These are phyloP conservation scores for Limenitis camilla DNA, from an alignment of 2,888 invertebrate genomes.

Conservation along the genomic window DNA sequence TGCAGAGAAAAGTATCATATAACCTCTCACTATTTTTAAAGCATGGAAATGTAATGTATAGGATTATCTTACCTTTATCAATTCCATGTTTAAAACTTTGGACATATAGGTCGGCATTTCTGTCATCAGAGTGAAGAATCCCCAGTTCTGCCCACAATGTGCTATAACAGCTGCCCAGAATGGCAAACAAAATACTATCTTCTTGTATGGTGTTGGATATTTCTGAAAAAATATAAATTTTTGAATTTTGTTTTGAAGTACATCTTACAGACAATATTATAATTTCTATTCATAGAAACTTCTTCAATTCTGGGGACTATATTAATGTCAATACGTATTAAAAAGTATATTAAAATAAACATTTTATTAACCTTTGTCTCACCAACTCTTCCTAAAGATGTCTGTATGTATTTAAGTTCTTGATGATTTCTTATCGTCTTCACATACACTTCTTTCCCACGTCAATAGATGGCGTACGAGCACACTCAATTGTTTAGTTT, in stretches of 20 bases:
- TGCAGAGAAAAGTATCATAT: too few species aligned
- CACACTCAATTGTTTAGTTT: too few species aligned
- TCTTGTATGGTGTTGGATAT: conserved; percentile 77
- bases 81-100: conserved; percentile 73
- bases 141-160: conserved; percentile 84
- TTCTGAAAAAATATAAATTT: conserved; percentile 44
- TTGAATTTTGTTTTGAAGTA: not conserved
- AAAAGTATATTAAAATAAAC: too few species aligned
- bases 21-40: too few species aligned
- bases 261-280: too few species aligned
- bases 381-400: conserved; percentile 54
- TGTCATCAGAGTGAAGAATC: conserved; percentile 82
- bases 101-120: conserved; percentile 83
- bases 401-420: conserved; percentile 85
- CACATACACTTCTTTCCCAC: too few species aligned
- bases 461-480: too few species aligned
- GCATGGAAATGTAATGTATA: not conserved
- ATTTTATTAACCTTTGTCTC: conserved; percentile 60
- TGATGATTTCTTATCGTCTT: too few species aligned
- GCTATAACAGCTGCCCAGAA: conserved; percentile 77
- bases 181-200: conserved; percentile 78
- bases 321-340: not conserved
- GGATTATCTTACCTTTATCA: conserved; percentile 66
- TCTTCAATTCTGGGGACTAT: too few species aligned
- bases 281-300: too few species aligned